Evolutionary conservation across 2,797 vertebrate genomes (phyloP).

Genomic region (Schizothorax lantsangensis): DNA sequence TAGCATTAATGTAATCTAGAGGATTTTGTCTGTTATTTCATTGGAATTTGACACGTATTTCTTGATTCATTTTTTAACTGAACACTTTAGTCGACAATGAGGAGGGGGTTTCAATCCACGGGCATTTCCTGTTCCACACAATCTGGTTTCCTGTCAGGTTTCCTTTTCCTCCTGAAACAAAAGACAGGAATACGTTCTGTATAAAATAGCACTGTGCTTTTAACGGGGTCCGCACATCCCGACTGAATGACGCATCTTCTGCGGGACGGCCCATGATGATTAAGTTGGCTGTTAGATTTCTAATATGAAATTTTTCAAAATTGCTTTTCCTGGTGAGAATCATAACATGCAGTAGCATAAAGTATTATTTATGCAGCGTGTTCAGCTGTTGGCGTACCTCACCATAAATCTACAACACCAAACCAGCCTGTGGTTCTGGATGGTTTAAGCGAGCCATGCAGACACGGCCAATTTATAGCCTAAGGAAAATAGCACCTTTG

Average conservation of each 20-base stretch:
- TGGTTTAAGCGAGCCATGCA: constrained; percentile 49
- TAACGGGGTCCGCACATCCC: constrained; percentile 50
- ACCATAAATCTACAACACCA: constrained; percentile 35
- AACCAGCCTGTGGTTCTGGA: constrained; percentile 48
- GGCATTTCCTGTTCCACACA: constrained; percentile 94
- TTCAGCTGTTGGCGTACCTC: constrained; percentile 44
- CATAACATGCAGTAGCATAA: not conserved
- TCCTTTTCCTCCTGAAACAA: constrained; percentile 96
- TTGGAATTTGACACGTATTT: constrained; percentile 41
- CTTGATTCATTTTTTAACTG: constrained; percentile 86
- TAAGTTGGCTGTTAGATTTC: not conserved
- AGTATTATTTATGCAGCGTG: constrained; percentile 18
- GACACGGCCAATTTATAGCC: constrained; percentile 59
- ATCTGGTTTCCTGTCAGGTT: constrained; percentile 97
- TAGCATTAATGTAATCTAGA: not conserved
- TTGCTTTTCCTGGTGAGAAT: not conserved
- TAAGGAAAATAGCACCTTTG: constrained; percentile 56
- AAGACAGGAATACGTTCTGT: constrained; percentile 81
- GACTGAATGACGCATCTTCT: constrained; percentile 38
- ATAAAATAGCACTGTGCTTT: constrained; percentile 63
- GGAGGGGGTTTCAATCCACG: constrained; percentile 88
- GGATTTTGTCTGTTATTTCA: not conserved
- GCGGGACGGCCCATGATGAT: not conserved
- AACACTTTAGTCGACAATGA: constrained; percentile 77
- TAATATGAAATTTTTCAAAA: not conserved